Evolutionary conservation across 2,888 invertebrate genomes (phyloP).

Genomic region (Philopedon plagiatum): DNA sequence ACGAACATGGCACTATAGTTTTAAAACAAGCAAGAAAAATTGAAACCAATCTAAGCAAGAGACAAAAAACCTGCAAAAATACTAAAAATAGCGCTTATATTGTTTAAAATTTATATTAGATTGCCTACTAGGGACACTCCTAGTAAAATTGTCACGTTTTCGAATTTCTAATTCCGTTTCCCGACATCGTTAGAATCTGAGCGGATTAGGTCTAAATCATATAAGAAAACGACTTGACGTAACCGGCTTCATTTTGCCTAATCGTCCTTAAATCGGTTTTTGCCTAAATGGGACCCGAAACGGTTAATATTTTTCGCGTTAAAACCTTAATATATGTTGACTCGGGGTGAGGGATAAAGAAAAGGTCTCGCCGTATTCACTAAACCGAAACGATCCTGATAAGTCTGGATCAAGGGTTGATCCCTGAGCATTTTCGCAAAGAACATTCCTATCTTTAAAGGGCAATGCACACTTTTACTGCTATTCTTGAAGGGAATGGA

Average conservation of each 20-base stretch:
- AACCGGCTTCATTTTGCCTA: not conserved
- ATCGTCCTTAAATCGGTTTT: not conserved
- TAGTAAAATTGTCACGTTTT: too few relatives aligned
- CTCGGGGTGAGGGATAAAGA: constrained; percentile 4
- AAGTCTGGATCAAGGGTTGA: constrained; percentile 6
- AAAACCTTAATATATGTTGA: constrained; percentile 4
- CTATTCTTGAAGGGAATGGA: too few relatives aligned
- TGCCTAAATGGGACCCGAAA: not conserved
- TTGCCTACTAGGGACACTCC: too few relatives aligned
- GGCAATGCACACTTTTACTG: not conserved
- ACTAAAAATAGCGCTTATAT: too few relatives aligned
- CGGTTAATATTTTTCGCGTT: not conserved
- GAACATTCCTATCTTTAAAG: not conserved
- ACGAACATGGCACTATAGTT: too few relatives aligned
- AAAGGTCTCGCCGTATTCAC: not conserved
- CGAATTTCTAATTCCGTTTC: too few relatives aligned
- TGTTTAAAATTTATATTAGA: too few relatives aligned
- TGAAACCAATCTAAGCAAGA: too few relatives aligned
- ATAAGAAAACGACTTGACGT: not conserved
- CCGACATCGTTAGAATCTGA: too few relatives aligned
- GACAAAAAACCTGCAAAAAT: too few relatives aligned
- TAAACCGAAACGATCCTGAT: constrained; percentile 10
- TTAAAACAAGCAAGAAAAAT: too few relatives aligned
- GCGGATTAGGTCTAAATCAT: not conserved
- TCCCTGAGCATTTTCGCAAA: not conserved